Percentiles rank a stretch among this genome's conserved stretches.
Evolutionary conservation across 37 sponge, comb jelly and placozoan genomes (phyloP).

Genomic region (Beroe forskalii): DNA sequence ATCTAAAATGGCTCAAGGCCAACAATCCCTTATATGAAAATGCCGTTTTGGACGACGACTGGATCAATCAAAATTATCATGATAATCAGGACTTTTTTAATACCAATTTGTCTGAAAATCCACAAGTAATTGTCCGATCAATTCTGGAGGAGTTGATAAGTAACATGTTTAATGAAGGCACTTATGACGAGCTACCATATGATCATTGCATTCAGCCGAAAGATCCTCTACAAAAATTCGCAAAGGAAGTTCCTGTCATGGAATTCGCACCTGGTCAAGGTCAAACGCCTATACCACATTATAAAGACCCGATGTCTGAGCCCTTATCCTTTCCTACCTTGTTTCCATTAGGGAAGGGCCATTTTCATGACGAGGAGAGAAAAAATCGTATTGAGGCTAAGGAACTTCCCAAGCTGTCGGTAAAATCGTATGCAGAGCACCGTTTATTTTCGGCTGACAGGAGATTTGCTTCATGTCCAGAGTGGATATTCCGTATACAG

Average conservation of each 20-base stretch:
- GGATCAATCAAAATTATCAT: conserved; percentile 1
- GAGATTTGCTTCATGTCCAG: conserved; percentile 4
- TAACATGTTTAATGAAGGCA: not conserved
- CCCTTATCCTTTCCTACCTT: conserved; percentile 15
- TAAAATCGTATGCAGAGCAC: conserved; percentile 5
- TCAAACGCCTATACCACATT: not conserved
- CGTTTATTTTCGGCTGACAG: not conserved
- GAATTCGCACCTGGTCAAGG: conserved; percentile 53
- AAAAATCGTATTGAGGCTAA: not conserved
- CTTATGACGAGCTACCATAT: conserved; percentile 22
- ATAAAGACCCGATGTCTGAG: not conserved
- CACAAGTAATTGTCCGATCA: not conserved
- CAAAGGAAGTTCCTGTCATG: not conserved
- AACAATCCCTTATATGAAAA: not conserved
- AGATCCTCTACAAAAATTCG: not conserved
- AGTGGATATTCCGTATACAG: conserved; percentile 10
- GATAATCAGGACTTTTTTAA: conserved; percentile 23
- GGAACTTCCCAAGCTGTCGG: not conserved
- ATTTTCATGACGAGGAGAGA: conserved; percentile 7
- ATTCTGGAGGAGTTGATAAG: not conserved
- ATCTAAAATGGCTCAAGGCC: not conserved
- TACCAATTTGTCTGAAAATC: not conserved
- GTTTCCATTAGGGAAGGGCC: conserved; percentile 49
- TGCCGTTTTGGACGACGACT: not conserved
- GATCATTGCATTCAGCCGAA: conserved; percentile 8